Base-by-base conservation (phyloP, 2,888 invertebrate species). In the Ditula angustiorana region DNA sequence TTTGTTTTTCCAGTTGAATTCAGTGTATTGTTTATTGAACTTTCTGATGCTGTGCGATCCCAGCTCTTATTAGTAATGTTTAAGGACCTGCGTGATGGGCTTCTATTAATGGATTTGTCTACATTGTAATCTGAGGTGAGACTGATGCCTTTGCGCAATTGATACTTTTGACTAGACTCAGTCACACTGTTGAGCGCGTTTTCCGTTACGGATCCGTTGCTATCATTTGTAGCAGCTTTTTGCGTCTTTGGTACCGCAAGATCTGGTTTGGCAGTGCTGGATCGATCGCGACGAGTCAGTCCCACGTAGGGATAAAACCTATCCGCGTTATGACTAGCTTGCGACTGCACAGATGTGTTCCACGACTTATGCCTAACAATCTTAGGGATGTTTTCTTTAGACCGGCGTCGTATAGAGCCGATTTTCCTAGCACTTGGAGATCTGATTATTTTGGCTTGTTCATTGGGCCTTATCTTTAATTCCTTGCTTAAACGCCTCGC, bases 361-460 rank as follows among this genome's bases (percentile, higher is more conserved):
- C 95, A 95, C 0, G 96, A 95, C 72, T 95, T 94, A 71, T 94
- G 95, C 30, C 95, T 89, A 19, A 93, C 90, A 24, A 95, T 83
- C 82, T 93, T 93, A 1, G 88, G 91, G 47, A 87, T 82, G 69
- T 93, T 91, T 73, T 96, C 96, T 79, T 95, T 94, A 0, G 96
- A 96, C 57, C 96, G 90, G 50, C 96, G 92, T 76, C 96, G 88
- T 71, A 97, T 94, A 7, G 94, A 95, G 19, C 96, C 96, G 65
- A 97, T 97, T 93, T 96, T 97, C 56, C 97, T 92, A 1, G 96
- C 96, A 80, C 96, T 97, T 0, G 97, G 97, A 0, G 97, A 97
- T 69, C 96, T 88, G 67, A 96, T 95, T 5, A 96, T 94, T 76
- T 95, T 95, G 56, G 95, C 93, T 74, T 96, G 95, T 33, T 93